Evolutionary conservation across 92 coral and sea anemone species (phyloP), one percentile per base, ranked within the genome.

Genomic region (Ricordea florida): DNA sequence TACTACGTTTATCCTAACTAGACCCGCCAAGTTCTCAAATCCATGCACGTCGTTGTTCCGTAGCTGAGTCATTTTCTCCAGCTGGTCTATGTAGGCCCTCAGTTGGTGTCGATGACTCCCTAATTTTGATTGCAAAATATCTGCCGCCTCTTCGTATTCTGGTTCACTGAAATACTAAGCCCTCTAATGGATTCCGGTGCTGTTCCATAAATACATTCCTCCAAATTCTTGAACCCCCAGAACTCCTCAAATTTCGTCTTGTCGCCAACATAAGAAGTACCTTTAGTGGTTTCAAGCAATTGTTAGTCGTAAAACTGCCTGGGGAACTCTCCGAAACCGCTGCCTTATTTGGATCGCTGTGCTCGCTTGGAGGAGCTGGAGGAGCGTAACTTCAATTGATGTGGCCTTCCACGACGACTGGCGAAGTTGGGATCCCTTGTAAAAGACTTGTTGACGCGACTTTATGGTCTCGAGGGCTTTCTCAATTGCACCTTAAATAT

Each of bases 241-340:
- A 58, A 88, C 11, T 83, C 89, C 61, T 83, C 89, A 66, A 88
- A 88, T 58, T 72, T 70, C 6, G 82, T 50, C 43, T 88, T 88
- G 66, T 83, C 74, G 9, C 86, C 86, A 23, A 59, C 70, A 20
- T 42, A 83, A 0, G 16, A 21, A 85, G 85, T 10, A 87, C 88
- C 35, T 67, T 62, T 6, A 87, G 48, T 28, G 87, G 69, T 42
- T 72, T 50, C 41, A 72, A 49, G 51, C 26, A 76, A 32, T 46
- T 32, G 9, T 11, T 79, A 61, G 72, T 38, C 75, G 40, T 50
- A 41, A 5, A 0, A 0, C 32, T 5, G 16, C 21, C 32, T 37
- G 48, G 68, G 48, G n/a, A 25, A 25, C 2, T 10, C 9, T 23
- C 49, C 9, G 68, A 40, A 61, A 6, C n/a, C n/a, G 20, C 50